These are phyloP conservation scores for Hirundo rustica DNA, from an alignment of 2,797 vertebrate genomes.

Conservation along the genomic window DNA sequence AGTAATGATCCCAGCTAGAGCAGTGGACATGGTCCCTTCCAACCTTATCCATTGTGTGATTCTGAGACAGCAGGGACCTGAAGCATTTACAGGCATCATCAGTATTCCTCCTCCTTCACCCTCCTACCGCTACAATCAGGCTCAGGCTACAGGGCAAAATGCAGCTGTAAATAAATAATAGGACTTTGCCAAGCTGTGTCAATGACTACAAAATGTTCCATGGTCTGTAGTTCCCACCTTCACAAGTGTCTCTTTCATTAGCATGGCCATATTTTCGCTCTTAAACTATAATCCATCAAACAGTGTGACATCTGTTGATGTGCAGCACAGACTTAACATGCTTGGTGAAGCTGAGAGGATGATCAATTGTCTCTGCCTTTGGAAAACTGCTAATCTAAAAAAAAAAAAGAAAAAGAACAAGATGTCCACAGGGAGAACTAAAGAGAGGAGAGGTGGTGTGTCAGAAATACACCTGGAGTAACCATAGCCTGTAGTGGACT, in stretches of 20 bases:
- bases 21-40: background rate
- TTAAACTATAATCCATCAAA: slow-evolving; percentile 17
- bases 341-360: background rate
- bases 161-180: slow-evolving; percentile 16
- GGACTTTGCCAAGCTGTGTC: background rate
- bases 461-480: background rate
- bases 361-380: slow-evolving; percentile 16
- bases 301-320: background rate
- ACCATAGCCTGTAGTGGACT: background rate
- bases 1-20: background rate
- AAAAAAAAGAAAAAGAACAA: background rate
- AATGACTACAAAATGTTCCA: background rate
- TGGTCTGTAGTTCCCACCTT: slow-evolving; percentile 2
- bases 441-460: background rate
- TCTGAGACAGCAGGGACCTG: background rate
- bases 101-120: background rate
- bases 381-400: background rate
- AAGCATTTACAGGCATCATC: background rate
- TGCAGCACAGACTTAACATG: background rate
- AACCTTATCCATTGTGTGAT: background rate
- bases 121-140: background rate
- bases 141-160: background rate
- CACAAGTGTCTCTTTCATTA: slow-evolving; percentile 10
- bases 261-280: background rate
- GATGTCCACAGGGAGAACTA: background rate